These are phyloP conservation scores for Columba janthina DNA, from an alignment of 2,113 vertebrate genomes.

Conservation along the genomic window DNA sequence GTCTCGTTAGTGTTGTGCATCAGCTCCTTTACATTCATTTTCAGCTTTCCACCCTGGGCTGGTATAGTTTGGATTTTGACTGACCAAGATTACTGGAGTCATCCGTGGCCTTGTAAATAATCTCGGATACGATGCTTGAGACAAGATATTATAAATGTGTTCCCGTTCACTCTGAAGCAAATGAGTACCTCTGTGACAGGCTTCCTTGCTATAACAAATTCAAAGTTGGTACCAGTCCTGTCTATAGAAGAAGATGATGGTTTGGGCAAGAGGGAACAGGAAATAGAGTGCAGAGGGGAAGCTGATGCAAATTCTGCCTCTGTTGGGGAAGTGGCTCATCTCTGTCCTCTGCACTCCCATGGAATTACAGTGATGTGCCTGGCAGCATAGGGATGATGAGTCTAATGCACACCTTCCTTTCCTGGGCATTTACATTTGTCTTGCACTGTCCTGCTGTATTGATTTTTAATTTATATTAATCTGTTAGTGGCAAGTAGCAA, in stretches of 20 bases:
- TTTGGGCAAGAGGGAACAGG: background rate
- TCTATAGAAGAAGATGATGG: background rate
- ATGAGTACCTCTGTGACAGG: background rate
- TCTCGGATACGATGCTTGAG: fast-evolving
- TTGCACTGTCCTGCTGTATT: background rate
- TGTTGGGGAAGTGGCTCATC: background rate
- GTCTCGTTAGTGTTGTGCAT: background rate
- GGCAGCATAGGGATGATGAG: background rate
- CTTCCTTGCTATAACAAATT: background rate
- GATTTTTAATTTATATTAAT: conserved; percentile 7
- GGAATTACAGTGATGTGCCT: background rate
- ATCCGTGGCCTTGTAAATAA: background rate
- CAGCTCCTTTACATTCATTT: fast-evolving
- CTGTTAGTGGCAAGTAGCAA: background rate
- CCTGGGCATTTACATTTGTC: background rate
- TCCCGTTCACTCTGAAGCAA: background rate
- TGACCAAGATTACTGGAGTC: background rate
- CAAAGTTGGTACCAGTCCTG: background rate
- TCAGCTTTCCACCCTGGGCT: background rate
- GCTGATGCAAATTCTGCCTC: background rate
- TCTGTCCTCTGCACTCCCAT: background rate
- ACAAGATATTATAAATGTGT: background rate
- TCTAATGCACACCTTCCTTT: background rate
- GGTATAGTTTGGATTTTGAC: background rate
- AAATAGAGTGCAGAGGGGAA: background rate